phyloP scores from a whole-genome alignment of 2,113 vertebrate genomes.

The Eulacestoma nigropectus region DNA sequence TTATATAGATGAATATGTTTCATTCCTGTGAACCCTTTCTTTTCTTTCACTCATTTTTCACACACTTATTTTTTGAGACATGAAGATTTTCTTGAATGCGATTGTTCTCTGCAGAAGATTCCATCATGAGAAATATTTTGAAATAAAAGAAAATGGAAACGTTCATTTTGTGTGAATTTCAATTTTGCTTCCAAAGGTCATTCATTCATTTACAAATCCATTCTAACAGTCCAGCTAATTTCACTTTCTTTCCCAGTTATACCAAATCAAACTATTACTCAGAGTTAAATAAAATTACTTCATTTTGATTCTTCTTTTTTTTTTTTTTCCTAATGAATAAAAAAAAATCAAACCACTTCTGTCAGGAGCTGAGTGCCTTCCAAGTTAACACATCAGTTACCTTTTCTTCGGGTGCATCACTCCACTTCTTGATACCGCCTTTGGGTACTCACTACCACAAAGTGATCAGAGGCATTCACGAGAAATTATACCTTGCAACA shows the following conservation, averaged over 20 bases:
- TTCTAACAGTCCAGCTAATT: background rate
- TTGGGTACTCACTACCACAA: background rate
- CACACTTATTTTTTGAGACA: background rate
- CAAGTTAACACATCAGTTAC: background rate
- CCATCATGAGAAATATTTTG: background rate
- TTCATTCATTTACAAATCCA: background rate
- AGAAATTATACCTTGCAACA: background rate
- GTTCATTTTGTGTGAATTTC: background rate
- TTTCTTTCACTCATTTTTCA: background rate
- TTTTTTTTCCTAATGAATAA: background rate
- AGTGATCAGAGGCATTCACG: background rate
- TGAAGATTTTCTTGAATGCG: background rate
- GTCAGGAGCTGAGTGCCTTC: background rate
- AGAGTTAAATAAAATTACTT: background rate
- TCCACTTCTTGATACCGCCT: background rate
- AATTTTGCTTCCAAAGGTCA: background rate
- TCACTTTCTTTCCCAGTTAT: background rate
- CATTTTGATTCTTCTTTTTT: background rate
- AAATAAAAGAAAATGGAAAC: background rate
- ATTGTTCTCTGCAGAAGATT: background rate
- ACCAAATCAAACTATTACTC: background rate
- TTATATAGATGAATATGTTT: background rate
- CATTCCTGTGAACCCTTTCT: background rate
- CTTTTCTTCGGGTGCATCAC: background rate
- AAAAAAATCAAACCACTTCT: background rate